Base-by-base conservation (phyloP, 2,888 invertebrate genomes). In the Biston stratarius region DNA sequence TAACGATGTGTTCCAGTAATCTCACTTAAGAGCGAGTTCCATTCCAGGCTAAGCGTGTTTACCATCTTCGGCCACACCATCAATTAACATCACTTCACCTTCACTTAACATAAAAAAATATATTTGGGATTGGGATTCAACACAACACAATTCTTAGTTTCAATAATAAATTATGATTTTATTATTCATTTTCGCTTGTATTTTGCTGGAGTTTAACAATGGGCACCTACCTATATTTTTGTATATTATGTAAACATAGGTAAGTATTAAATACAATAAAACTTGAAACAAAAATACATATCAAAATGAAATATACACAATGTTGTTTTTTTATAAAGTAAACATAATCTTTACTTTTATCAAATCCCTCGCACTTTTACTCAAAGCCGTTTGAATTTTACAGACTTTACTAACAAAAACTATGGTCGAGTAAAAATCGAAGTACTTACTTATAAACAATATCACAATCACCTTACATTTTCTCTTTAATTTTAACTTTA, bases 401-500 rank as follows among this genome's bases (percentile, higher is more conserved):
- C 15, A 47, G 44, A 40, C 11, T 49, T 48, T 51, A 56, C 52
- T 38, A 57, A 34, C 59, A 24, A 38, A 61, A 62, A 49, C 59
- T 53, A 63, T 24, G 51, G 71, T 84, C 83, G 80, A 84, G 84
- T 83, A 82, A 83, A 83, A 84, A 81, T 84, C 84, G 83, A 83
- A 80, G 80, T 79, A 77, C 77, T 70, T 79, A 77, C 77, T 70
- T 73, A 75, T 60, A 71, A 68, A 69, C 64, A 72, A 75, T 75
- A 75, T 75, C 75, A 75, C 75, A 75, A 69, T 69, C 45, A 64
- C 61, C 61, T 70, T 44, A 66, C 62, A 52, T 59, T 53, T 53
- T 48, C 63, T 34, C 33, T n/a, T 44, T 61, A 59, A 51, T 51
- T 60, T 62, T 38, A 63, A 8, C 36, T 42, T 57, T 11, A 47